A percentile compares a stretch with the other conserved stretches of the same genome.
phyloP scores from a whole-genome alignment of 2,797 vertebrate genomes.

The Myotis findleyi region DNA sequence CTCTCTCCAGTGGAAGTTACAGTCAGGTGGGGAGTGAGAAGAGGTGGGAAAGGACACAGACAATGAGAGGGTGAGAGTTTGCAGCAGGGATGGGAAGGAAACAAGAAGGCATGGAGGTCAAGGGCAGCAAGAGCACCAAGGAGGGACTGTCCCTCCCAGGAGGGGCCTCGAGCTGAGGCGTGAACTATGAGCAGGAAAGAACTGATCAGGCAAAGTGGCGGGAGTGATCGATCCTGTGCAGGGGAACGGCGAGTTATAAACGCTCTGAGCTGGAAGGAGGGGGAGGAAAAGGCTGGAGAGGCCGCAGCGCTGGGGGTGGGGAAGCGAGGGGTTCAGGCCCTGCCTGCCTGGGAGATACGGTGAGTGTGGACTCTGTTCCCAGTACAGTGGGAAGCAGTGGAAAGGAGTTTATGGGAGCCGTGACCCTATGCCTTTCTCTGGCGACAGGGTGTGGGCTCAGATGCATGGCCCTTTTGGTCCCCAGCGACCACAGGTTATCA shows the following conservation, averaged over 20 bases:
- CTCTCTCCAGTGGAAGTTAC: not conserved
- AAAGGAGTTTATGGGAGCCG: not conserved
- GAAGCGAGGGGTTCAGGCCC: too few relatives aligned
- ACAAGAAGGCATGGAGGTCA: not conserved
- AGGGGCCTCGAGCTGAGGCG: not conserved
- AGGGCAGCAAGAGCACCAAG: accelerated
- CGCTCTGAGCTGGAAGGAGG: not conserved
- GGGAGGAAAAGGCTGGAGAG: not conserved
- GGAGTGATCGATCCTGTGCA: not conserved
- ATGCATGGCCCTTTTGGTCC: accelerated
- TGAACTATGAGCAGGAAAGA: not conserved
- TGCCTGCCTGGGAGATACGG: accelerated
- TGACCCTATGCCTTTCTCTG: accelerated
- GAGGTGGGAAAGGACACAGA: not conserved
- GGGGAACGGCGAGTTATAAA: too few relatives aligned
- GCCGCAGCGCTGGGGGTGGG: accelerated
- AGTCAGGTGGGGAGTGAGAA: not conserved
- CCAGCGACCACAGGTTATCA: too few relatives aligned
- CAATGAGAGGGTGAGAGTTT: not conserved
- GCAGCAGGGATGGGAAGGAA: not conserved
- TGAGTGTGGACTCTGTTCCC: not conserved
- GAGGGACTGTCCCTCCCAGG: not conserved
- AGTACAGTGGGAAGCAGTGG: not conserved
- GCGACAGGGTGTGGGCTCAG: not conserved
- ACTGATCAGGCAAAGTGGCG: not conserved